Evolutionary conservation across 2,888 invertebrate species (phyloP).

Genomic region (Epinotia bilunana): DNA sequence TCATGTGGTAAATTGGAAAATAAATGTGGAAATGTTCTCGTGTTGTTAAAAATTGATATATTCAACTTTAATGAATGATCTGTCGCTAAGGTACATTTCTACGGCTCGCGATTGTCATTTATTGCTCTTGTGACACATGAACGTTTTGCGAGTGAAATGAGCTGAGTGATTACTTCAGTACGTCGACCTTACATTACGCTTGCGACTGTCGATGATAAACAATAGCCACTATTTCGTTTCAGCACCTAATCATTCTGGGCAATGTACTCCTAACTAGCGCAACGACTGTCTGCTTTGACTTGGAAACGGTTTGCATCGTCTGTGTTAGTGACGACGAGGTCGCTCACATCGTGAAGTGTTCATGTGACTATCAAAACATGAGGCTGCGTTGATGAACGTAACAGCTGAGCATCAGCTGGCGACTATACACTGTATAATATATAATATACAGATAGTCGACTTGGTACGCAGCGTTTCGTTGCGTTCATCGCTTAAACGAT

Average conservation of each 20-base stretch:
- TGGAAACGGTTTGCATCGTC: conserved; percentile 36
- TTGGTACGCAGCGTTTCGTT: conserved; percentile 55
- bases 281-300: conserved; percentile 37
- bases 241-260: conserved; percentile 30
- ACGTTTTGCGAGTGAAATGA: conserved; percentile 30
- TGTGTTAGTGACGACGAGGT: conserved; percentile 38
- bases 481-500: conserved; percentile 75
- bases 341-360: conserved; percentile 37
- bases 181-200: conserved; percentile 23
- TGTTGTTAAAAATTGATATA: no score
- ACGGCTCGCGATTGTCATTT: conserved; percentile 18
- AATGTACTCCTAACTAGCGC: conserved; percentile 37
- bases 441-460: conserved; percentile 32
- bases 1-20: no score
- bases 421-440: conserved; percentile 41
- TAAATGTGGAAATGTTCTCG: no score
- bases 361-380: conserved; percentile 56
- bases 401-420: conserved; percentile 74
- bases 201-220: conserved; percentile 27
- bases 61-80: conserved; percentile 30
- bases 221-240: conserved; percentile 39
- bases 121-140: conserved; percentile 27
- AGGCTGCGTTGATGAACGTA: conserved; percentile 66
- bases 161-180: conserved; percentile 17
- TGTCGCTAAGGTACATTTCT: not conserved